Conservation (phyloP, 2,888 invertebrate genomes). For the Drosophila pegasa region DNA sequence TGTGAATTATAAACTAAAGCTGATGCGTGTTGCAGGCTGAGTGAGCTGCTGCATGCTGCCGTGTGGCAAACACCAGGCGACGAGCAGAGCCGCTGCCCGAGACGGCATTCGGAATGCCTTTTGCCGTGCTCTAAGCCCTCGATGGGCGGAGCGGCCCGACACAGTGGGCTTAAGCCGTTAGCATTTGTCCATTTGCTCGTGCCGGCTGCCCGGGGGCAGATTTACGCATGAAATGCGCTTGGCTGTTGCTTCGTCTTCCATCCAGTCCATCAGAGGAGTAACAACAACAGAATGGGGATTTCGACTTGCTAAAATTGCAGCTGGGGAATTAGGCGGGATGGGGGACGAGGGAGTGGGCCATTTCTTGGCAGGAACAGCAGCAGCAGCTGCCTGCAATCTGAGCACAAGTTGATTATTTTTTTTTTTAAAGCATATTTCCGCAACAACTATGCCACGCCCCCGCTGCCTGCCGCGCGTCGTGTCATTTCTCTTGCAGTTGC, state of each 20-base stretch:
- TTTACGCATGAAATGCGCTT: slow-evolving; percentile 60
- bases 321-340: slow-evolving; percentile 41
- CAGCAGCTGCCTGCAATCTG: slow-evolving; percentile 36
- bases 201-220: slow-evolving; percentile 34
- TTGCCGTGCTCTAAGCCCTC: slow-evolving; percentile 41
- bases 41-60: slow-evolving; percentile 12
- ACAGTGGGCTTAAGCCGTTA: slow-evolving; percentile 41
- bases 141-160: slow-evolving; percentile 2
- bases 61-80: slow-evolving; percentile 1
- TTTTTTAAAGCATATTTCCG: slow-evolving; percentile 75
- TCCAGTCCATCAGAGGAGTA: slow-evolving; percentile 15
- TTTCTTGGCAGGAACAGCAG: slow-evolving; percentile 9
- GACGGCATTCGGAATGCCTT: slow-evolving; percentile 15
- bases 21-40: slow-evolving; percentile 23
- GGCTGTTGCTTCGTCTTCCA: slow-evolving; percentile 19
- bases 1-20: slow-evolving; percentile 6
- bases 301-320: slow-evolving; percentile 22
- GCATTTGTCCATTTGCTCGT: slow-evolving; percentile 39
- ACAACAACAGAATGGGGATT: not conserved
- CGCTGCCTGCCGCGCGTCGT: not conserved
- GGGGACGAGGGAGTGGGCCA: slow-evolving; percentile 22
- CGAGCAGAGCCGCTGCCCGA: slow-evolving; percentile 15
- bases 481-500: slow-evolving; percentile 72
- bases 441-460: slow-evolving; percentile 26
- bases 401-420: slow-evolving; percentile 72